Percentiles rank a stretch among this genome's conserved stretches.
Conservation (phyloP, 2,888 invertebrate genomes). For the Sisyra terminalis region DNA sequence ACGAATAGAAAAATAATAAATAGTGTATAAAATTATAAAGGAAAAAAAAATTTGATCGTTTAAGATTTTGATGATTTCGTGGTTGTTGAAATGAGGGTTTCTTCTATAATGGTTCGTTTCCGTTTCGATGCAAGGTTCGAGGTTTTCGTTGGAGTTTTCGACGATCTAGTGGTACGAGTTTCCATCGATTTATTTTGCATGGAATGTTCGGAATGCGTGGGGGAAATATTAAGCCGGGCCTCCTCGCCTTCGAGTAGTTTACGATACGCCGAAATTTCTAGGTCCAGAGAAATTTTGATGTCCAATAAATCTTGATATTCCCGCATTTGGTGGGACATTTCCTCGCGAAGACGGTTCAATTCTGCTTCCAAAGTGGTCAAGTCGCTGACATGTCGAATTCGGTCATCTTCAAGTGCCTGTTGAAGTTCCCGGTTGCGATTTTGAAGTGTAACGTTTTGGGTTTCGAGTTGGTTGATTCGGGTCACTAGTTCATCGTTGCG, state of each 20-base stretch:
- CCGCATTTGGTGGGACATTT: conserved; percentile 76
- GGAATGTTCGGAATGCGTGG: conserved; percentile 21
- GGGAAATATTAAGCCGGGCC: conserved; percentile 45
- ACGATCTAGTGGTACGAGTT: conserved; percentile 14
- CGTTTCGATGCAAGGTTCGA: conserved; percentile 32
- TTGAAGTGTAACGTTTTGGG: conserved; percentile 49
- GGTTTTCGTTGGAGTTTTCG: background rate
- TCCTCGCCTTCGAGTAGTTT: conserved; percentile 78
- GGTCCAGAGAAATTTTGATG: conserved; percentile 81
- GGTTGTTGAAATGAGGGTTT: conserved; percentile 18
- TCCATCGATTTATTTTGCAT: conserved; percentile 35
- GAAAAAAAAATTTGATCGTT: background rate
- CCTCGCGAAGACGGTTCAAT: conserved; percentile 58
- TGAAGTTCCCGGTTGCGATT: conserved; percentile 69
- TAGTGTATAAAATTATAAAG: too few species aligned
- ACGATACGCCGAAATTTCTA: conserved; percentile 83
- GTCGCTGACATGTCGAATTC: conserved; percentile 59
- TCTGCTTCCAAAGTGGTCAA: conserved; percentile 63
- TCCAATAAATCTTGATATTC: conserved; percentile 97
- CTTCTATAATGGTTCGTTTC: conserved; percentile 38
- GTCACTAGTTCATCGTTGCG: conserved; percentile 59
- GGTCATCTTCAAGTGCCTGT: conserved; percentile 61
- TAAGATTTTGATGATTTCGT: background rate
- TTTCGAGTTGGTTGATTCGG: conserved; percentile 63
- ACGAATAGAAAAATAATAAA: too few species aligned